Evolutionary conservation across 2,888 invertebrate species (phyloP).

Genomic region (Margaritifera margaritifera): DNA sequence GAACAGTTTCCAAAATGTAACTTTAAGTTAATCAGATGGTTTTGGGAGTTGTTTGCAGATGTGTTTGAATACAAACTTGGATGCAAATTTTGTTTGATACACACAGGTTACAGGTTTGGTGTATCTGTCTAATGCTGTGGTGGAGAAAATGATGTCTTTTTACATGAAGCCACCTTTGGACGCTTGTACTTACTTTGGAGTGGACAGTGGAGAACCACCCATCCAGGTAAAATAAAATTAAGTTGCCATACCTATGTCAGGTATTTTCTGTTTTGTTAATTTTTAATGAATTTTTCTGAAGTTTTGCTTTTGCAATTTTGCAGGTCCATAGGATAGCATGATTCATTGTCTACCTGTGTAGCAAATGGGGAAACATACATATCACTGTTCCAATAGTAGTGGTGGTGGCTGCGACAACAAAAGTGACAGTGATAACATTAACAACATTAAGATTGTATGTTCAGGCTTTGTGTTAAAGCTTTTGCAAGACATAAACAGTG

Average conservation of each 20-base stretch:
- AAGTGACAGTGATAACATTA: too few species aligned
- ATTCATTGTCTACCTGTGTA: background rate
- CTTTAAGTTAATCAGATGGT: too few species aligned
- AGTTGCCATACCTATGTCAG: background rate
- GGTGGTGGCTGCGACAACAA: too few species aligned
- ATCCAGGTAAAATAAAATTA: constrained; percentile 68
- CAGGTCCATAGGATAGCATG: background rate
- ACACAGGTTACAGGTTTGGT: constrained; percentile 72
- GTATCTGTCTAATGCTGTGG: constrained; percentile 71
- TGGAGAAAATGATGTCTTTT: constrained; percentile 72
- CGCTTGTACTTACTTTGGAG: constrained; percentile 76
- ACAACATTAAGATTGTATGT: too few species aligned
- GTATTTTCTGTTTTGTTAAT: background rate
- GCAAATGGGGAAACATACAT: too few species aligned
- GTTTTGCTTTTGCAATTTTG: background rate
- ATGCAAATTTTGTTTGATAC: background rate
- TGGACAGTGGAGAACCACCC: constrained; percentile 74
- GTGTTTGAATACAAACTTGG: too few species aligned
- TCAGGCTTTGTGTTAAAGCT: too few species aligned
- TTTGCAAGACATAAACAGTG: too few species aligned
- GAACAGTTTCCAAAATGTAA: too few species aligned
- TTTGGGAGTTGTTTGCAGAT: too few species aligned
- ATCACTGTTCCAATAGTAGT: too few species aligned
- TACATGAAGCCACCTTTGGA: constrained; percentile 73
- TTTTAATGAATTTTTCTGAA: background rate